phyloP scores from a whole-genome alignment of 2,797 vertebrate species.

The Oryzias sinensis region DNA sequence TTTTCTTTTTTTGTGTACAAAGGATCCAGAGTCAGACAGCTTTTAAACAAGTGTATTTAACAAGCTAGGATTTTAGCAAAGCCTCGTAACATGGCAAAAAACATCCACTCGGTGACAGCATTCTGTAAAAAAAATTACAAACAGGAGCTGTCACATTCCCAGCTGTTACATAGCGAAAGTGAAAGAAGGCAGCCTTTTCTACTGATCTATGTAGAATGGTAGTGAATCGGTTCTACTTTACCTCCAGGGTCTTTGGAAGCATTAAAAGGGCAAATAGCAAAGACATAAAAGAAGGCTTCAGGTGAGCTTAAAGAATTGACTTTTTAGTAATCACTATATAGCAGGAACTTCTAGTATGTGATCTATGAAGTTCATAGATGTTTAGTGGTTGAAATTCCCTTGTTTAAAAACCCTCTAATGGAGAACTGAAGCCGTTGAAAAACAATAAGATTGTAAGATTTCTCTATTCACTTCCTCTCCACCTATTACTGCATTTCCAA shows the following conservation, averaged over 20 bases:
- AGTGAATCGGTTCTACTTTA: no score
- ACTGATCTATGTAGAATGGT: no score
- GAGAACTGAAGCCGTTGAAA: constrained; percentile 8
- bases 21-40: no score
- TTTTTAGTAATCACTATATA: constrained; percentile 3
- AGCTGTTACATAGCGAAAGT: no score
- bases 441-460: constrained; percentile 15
- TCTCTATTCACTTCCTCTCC: constrained; percentile 34
- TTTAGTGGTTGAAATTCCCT: neutral
- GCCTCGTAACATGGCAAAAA: no score
- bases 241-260: constrained; percentile 18
- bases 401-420: constrained; percentile 2
- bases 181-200: no score
- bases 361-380: constrained; percentile 3
- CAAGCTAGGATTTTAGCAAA: no score
- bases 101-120: no score
- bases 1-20: no score
- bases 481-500: constrained; percentile 37
- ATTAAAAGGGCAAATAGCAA: constrained; percentile 26
- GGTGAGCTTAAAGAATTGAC: constrained; percentile 1
- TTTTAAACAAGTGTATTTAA: no score
- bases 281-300: constrained; percentile 30
- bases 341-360: neutral
- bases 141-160: no score
- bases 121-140: no score